Evolutionary conservation across 2,888 invertebrate species (phyloP).

Genomic region (Pollenia griseotomentosa): DNA sequence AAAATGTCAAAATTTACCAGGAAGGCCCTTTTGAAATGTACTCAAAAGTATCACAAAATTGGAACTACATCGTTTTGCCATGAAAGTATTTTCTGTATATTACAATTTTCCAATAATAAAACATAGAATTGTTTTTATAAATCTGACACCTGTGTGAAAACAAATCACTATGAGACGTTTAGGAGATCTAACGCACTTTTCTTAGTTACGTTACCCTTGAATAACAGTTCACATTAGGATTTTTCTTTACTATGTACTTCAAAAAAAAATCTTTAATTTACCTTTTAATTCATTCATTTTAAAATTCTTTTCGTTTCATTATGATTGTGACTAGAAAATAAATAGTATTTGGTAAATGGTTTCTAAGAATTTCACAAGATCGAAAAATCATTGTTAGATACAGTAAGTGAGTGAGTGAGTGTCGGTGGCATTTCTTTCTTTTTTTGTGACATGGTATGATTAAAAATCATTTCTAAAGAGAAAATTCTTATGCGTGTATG

Average conservation of each 20-base stretch:
- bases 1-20: no score
- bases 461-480: conserved; percentile 67
- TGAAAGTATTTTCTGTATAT: not conserved
- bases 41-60: no score
- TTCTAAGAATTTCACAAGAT: conserved; percentile 69
- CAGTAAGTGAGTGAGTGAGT: conserved; percentile 2
- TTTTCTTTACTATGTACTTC: not conserved
- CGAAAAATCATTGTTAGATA: conserved; percentile 53
- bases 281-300: conserved; percentile 59
- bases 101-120: conserved; percentile 12
- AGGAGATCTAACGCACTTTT: not conserved
- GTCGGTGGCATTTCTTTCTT: conserved; percentile 58
- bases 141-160: not conserved
- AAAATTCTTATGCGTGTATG: conserved; percentile 37
- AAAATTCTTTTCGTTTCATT: conserved; percentile 40
- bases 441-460: conserved; percentile 48
- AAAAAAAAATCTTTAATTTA: conserved; percentile 2
- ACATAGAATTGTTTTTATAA: not conserved
- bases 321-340: conserved; percentile 41
- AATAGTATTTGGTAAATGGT: conserved; percentile 54
- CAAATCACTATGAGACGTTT: not conserved
- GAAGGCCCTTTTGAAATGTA: no score
- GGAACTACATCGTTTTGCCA: not conserved
- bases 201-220: conserved; percentile 8
- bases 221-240: conserved; percentile 8